phyloP scores from a whole-genome alignment of 2,797 vertebrate genomes.

The Gobio occitaniae region DNA sequence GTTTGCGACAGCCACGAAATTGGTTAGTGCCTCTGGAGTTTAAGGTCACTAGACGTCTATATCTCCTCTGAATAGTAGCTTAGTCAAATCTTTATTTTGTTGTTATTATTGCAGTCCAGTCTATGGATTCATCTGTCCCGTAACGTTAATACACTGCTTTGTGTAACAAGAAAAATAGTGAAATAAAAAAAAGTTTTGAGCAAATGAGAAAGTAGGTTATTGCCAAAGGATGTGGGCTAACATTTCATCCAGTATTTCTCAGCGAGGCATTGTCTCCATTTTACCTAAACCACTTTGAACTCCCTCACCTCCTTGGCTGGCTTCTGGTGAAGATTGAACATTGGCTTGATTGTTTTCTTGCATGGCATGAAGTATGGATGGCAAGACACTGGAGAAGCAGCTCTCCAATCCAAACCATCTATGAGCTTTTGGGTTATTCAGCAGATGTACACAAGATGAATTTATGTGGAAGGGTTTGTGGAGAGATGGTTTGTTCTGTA shows the following conservation, averaged over 20 bases:
- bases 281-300: constrained; percentile 30
- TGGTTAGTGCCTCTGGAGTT: background rate
- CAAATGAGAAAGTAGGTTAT: constrained; percentile 5
- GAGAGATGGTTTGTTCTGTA: constrained; percentile 6
- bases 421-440: constrained; percentile 3
- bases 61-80: background rate
- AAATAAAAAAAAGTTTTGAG: constrained; percentile 6
- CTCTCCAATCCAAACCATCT: constrained; percentile 18
- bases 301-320: background rate
- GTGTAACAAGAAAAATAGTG: constrained; percentile 6
- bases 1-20: constrained; percentile 6
- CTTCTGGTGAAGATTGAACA: constrained; percentile 11
- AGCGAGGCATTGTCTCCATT: background rate
- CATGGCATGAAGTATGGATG: constrained; percentile 1
- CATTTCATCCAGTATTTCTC: constrained; percentile 18
- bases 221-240: constrained; percentile 37
- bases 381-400: constrained; percentile 2
- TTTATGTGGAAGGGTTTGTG: constrained; percentile 1
- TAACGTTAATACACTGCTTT: background rate
- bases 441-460: constrained; percentile 14
- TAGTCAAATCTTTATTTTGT: background rate
- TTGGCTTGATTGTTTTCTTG: constrained; percentile 1
- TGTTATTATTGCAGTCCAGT: background rate
- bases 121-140: constrained; percentile 1
- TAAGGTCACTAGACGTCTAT: background rate